Evolutionary conservation across 30 jellyfish, hydroid and myxozoan genomes (phyloP).

Genomic region (Chironex yamaguchii): DNA sequence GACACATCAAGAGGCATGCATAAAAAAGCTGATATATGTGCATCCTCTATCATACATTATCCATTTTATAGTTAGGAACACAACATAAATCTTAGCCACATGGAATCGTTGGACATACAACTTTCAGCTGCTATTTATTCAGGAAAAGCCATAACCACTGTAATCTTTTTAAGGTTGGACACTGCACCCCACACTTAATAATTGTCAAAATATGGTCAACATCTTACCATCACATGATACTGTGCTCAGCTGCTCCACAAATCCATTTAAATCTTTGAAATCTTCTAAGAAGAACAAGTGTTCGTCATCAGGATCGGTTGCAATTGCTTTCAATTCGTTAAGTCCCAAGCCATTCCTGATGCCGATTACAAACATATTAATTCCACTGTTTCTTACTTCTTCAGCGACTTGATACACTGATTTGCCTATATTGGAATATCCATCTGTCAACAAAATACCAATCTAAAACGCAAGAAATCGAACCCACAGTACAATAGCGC

Average conservation of each 20-base stretch:
- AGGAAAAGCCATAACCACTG: too few relatives aligned
- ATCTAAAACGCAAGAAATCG: conserved; percentile 43
- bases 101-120: too few relatives aligned
- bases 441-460: conserved; percentile 94
- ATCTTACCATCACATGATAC: conserved; percentile 94
- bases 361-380: conserved; percentile 95
- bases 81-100: too few relatives aligned
- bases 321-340: conserved; percentile 79
- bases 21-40: too few relatives aligned
- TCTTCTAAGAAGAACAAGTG: conserved; percentile 74
- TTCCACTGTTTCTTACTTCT: conserved; percentile 79
- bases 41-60: too few relatives aligned
- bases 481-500: too few relatives aligned
- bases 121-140: too few relatives aligned
- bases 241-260: conserved; percentile 95
- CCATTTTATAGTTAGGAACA: too few relatives aligned
- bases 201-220: too few relatives aligned
- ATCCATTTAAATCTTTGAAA: conserved; percentile 85
- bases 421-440: conserved; percentile 74
- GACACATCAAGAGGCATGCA: too few relatives aligned
- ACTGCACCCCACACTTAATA: too few relatives aligned
- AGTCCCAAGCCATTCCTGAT: conserved; percentile 65
- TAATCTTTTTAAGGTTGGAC: too few relatives aligned
- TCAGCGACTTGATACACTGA: conserved; percentile 76
- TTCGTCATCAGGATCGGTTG: conserved; percentile 82